Conservation (phyloP, 2,888 invertebrate genomes). For the Pseudococcus longispinus region DNA sequence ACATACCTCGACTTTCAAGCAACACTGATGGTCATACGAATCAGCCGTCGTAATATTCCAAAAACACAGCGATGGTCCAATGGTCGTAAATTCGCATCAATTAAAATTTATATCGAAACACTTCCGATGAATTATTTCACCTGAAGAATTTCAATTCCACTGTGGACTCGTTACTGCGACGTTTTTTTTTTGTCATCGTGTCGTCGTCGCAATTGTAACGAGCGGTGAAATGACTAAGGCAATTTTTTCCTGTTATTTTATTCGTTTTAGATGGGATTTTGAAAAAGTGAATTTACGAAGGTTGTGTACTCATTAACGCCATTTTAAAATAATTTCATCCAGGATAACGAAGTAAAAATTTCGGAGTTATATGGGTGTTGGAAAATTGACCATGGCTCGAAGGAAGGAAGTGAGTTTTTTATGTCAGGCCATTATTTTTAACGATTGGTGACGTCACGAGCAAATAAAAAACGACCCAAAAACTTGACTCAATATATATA, state of each 20-base stretch:
- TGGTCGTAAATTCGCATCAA: background rate
- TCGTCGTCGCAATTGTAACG: background rate
- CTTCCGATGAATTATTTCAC: background rate
- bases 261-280: background rate
- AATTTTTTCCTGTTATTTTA: background rate
- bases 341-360: background rate
- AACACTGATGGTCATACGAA: background rate
- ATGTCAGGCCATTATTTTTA: too few species aligned
- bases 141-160: background rate
- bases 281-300: background rate
- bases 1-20: background rate
- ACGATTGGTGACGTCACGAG: too few species aligned
- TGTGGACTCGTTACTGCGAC: background rate
- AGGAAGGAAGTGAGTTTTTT: too few species aligned
- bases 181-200: background rate
- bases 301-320: background rate
- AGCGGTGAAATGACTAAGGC: background rate
- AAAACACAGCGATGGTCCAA: background rate
- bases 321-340: background rate
- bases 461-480: too few species aligned
- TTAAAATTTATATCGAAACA: background rate
- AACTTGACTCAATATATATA: too few species aligned
- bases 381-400: too few species aligned
- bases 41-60: background rate
- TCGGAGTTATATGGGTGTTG: too few species aligned